Conservation (phyloP, 2,888 invertebrate species). For the Cantharis flavilabris region DNA sequence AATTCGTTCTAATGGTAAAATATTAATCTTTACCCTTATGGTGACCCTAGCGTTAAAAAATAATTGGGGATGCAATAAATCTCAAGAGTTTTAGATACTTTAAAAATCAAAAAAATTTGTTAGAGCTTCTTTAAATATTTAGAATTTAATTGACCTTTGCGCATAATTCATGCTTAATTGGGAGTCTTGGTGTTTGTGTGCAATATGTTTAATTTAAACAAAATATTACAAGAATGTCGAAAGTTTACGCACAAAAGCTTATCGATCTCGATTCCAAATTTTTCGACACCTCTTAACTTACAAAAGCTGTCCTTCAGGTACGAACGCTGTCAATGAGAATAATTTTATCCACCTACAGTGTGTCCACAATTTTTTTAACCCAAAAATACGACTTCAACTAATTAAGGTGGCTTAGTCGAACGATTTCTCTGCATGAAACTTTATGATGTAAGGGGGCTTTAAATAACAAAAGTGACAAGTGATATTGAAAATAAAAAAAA, state of each 20-base stretch:
- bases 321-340: neutral
- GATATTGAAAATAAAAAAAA: slow-evolving; percentile 5
- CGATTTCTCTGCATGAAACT: neutral
- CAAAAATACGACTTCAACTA: neutral
- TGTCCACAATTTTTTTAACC: neutral
- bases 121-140: neutral
- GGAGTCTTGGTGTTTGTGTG: neutral
- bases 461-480: slow-evolving; percentile 7
- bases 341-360: neutral
- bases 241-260: neutral
- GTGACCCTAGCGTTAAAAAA: neutral
- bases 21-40: neutral
- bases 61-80: neutral
- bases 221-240: neutral
- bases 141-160: neutral
- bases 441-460: neutral
- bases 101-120: neutral
- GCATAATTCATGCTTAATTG: neutral
- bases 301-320: neutral
- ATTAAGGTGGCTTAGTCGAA: neutral
- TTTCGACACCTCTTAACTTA: neutral
- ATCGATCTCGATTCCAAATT: neutral
- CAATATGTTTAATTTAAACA: neutral
- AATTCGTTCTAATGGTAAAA: neutral
- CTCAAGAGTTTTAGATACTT: neutral